These are phyloP conservation scores for Rhamphomyia laevipes DNA, from an alignment of 2,888 invertebrate species.

Conservation along the genomic window DNA sequence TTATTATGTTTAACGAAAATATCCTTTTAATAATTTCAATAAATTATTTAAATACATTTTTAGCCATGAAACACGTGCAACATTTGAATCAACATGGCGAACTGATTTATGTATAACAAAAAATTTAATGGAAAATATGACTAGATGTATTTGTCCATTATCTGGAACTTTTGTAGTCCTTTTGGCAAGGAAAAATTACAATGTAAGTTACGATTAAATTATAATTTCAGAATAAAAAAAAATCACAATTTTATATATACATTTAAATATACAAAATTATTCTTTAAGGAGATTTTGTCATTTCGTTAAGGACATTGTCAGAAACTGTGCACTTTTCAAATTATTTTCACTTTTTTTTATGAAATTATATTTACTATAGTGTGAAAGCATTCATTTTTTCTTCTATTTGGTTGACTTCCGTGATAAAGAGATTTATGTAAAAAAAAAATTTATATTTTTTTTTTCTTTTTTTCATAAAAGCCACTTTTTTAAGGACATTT, in stretches of 20 bases:
- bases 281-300: too few species aligned
- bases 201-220: too few species aligned
- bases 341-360: too few species aligned
- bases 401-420: too few species aligned
- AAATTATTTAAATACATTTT: too few species aligned
- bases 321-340: too few species aligned
- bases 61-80: conserved; percentile 32
- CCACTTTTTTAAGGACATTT: neutral
- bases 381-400: too few species aligned
- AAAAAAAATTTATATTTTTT: neutral
- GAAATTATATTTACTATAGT: too few species aligned
- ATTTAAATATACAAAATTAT: too few species aligned
- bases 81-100: conserved; percentile 48
- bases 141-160: conserved; percentile 48
- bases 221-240: too few species aligned
- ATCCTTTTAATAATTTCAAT: too few species aligned
- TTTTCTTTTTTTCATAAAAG: neutral
- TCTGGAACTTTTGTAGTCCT: conserved; percentile 53
- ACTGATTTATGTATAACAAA: conserved; percentile 46
- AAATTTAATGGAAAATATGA: conserved; percentile 39
- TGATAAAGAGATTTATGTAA: neutral
- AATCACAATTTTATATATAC: neutral
- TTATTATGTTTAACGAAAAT: neutral
- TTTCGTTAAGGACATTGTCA: too few species aligned
- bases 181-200: conserved; percentile 42